phyloP scores from a whole-genome alignment of 2,113 vertebrate genomes.

The Syngnathus floridae region DNA sequence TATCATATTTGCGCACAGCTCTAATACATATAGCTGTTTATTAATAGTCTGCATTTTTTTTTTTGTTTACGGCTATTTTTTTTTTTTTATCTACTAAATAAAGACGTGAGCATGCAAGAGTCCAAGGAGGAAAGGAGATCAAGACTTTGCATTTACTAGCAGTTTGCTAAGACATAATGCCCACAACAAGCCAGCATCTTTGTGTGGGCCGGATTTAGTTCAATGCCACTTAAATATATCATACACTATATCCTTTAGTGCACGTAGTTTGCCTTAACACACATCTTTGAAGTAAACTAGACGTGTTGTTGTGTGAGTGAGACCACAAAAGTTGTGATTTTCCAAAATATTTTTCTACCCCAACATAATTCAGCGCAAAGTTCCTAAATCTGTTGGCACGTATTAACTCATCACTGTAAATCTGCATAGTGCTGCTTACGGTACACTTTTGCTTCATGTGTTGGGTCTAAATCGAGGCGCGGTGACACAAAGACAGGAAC shows the following conservation, averaged over 20 bases:
- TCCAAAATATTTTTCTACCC: conserved; percentile 1
- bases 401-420: conserved; percentile 33
- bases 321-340: conserved; percentile 34
- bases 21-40: conserved; percentile 68
- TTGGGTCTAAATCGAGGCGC: conserved; percentile 42
- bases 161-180: conserved; percentile 67
- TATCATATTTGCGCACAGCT: conserved; percentile 59
- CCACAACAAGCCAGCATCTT: conserved; percentile 55
- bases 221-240: conserved; percentile 39
- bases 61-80: conserved; percentile 59
- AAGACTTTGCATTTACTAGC: conserved; percentile 68
- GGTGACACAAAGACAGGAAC: conserved; percentile 47
- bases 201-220: conserved; percentile 64
- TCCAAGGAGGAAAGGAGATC: conserved; percentile 55
- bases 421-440: conserved; percentile 46
- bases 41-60: conserved; percentile 61
- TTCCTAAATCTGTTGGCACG: conserved; percentile 43
- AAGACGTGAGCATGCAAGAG: conserved; percentile 56
- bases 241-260: conserved; percentile 18
- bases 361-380: not conserved
- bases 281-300: conserved; percentile 12
- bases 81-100: conserved; percentile 56
- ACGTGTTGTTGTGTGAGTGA: conserved; percentile 9
- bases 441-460: conserved; percentile 40
- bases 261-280: conserved; percentile 10